Base-by-base conservation (phyloP, 2,888 invertebrate species). In the Cephalotes varians region DNA sequence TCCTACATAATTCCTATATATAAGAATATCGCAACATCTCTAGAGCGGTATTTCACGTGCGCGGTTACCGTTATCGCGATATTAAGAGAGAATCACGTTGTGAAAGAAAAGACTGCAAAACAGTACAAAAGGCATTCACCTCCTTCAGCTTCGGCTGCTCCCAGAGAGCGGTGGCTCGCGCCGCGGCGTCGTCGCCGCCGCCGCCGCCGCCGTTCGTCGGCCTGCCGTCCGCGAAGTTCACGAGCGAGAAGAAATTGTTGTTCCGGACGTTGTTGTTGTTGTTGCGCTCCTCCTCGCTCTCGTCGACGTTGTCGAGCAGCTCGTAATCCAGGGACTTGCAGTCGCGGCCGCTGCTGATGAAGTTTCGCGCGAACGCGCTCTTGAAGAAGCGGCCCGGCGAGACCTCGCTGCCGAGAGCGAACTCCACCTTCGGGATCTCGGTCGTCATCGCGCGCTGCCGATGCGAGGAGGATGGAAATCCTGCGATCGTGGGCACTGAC, bases 361-460 rank as follows among this genome's bases (percentile, higher is more conserved):
- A 94, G 58, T 95, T 95, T 80, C 95, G 95, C 64, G 96, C 96
- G 92, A 95, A 96, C 83, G 95, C 95, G 91, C 96, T 96, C 92
- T 96, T 95, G 91, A 95, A 96, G 88, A 94, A 95, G 85, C 95
- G 95, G 51, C 94, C 95, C 72, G 95, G 93, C 18, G 94, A 93
- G 76, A 93, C 93, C 84, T 93, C 92, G 84, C 92, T 93, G 31
- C 93, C 94, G 60, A 94, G 88, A 54, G 91, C 93, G 80, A 94
- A 94, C 83, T 93, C 91, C 77, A 94, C 90, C 86, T 90, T 93
- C 56, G 91, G 90, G 54, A 65, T 73, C 49, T 92, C 91, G 65
- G 84, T 83, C 92, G 92, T 92, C 62, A 82, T 87, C 84, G 49
- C 56, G 76, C n/a, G 6, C 25, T 2, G 18, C 34, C 10, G 21